A percentile compares a stretch with the other conserved stretches of the same genome.
These are phyloP conservation scores for Channa striata DNA, from an alignment of 2,797 vertebrate genomes.

Conservation along the genomic window DNA sequence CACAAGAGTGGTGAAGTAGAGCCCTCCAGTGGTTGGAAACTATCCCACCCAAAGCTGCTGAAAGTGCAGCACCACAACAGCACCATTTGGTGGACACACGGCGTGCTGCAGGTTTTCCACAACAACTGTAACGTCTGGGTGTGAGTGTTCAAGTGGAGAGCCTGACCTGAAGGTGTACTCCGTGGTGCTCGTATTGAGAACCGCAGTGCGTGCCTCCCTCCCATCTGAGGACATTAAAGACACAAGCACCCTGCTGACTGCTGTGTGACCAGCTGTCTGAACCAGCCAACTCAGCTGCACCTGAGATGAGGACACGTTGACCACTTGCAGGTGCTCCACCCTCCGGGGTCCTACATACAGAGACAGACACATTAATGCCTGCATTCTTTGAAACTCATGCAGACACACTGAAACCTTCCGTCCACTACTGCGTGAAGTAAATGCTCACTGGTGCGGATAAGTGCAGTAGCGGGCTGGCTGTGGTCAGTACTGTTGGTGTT, in stretches of 20 bases:
- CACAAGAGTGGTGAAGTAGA: slow-evolving; percentile 19
- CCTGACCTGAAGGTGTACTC: slow-evolving; percentile 90
- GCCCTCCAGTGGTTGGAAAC: slow-evolving; percentile 43
- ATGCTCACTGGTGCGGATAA: slow-evolving; percentile 93
- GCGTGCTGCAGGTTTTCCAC: slow-evolving; percentile 9
- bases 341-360: slow-evolving; percentile 87
- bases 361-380: slow-evolving; percentile 19
- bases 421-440: not conserved
- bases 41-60: not conserved
- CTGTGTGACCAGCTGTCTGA: slow-evolving; percentile 85
- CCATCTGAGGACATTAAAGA: slow-evolving; percentile 86
- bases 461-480: slow-evolving; percentile 91
- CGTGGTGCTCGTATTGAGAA: slow-evolving; percentile 87
- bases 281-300: slow-evolving; percentile 92
- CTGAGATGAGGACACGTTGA: slow-evolving; percentile 89
- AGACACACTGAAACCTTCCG: not conserved
- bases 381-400: not conserved
- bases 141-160: not conserved
- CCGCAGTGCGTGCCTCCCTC: slow-evolving; percentile 77
- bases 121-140: not conserved
- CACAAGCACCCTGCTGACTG: slow-evolving; percentile 88
- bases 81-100: slow-evolving; percentile 38
- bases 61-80: slow-evolving; percentile 16
- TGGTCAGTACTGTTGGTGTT: slow-evolving; percentile 94
- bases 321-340: slow-evolving; percentile 90